phyloP scores from a whole-genome alignment of 2,888 invertebrate genomes.

The Adelphocoris suturalis region DNA sequence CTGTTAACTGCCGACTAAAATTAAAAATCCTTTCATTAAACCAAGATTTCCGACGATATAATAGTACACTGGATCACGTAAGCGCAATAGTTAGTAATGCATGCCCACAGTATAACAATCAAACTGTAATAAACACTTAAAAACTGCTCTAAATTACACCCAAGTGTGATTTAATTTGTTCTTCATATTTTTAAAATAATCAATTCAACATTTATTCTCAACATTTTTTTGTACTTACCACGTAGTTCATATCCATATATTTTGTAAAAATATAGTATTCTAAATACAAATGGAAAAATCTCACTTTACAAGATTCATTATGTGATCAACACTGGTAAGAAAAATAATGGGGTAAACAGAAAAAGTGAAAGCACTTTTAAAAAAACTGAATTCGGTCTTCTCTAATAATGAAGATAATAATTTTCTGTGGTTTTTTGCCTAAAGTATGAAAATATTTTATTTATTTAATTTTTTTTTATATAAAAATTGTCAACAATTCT shows the following conservation, averaged over 20 bases:
- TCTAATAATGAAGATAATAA: not conserved
- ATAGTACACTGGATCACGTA: not conserved
- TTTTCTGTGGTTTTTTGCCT: not conserved
- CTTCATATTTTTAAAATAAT: conserved; percentile 15
- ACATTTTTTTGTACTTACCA: conserved; percentile 44
- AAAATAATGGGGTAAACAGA: not conserved
- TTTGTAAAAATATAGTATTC: conserved; percentile 59
- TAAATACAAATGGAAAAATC: conserved; percentile 57
- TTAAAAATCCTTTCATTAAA: not conserved
- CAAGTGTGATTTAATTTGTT: not conserved
- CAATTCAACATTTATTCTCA: conserved; percentile 14
- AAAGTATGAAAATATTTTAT: conserved; percentile 44
- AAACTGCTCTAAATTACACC: not conserved
- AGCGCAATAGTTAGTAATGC: conserved; percentile 50
- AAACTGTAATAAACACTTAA: conserved; percentile 40
- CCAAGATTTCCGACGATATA: conserved; percentile 1
- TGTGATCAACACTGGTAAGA: not conserved
- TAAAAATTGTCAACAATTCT: conserved; percentile 38
- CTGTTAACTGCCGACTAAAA: conserved; percentile 5
- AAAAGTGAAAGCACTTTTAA: not conserved
- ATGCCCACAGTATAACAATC: conserved; percentile 39
- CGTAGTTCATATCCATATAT: conserved; percentile 46
- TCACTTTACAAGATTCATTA: conserved; percentile 20
- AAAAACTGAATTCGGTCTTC: not conserved
- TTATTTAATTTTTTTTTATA: conserved; percentile 22